These are phyloP conservation scores for Drosophila saltans DNA, from an alignment of 1,140 invertebrate species.

Conservation along the genomic window DNA sequence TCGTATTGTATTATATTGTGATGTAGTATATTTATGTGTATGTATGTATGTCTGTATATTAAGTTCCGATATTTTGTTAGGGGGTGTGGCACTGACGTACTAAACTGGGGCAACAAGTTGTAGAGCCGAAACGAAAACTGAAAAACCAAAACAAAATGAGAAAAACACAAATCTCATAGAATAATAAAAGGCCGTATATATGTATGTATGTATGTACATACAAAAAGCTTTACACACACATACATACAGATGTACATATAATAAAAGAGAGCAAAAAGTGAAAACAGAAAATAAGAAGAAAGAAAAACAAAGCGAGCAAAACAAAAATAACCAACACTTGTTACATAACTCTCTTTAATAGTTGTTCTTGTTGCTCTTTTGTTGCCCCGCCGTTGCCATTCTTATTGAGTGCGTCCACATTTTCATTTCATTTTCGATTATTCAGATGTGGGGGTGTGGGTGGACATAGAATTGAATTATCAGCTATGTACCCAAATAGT, in stretches of 20 bases:
- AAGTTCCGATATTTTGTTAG: slow-evolving; percentile 6
- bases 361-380: slow-evolving; percentile 20
- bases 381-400: slow-evolving; percentile 7
- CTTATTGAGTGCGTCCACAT: background rate
- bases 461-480: slow-evolving; percentile 21
- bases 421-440: slow-evolving; percentile 33
- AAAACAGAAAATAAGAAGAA: slow-evolving; percentile 39
- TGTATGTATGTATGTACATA: background rate
- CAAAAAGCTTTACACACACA: background rate
- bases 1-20: background rate
- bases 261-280: slow-evolving; percentile 45
- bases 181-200: slow-evolving; percentile 32
- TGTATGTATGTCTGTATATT: background rate
- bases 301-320: slow-evolving; percentile 47
- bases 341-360: slow-evolving; percentile 67
- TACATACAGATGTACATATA: background rate
- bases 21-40: background rate
- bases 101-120: slow-evolving; percentile 42
- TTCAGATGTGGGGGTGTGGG: background rate
- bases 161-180: slow-evolving; percentile 50
- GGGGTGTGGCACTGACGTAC: slow-evolving; percentile 35
- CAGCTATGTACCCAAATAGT: slow-evolving; percentile 22
- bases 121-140: slow-evolving; percentile 19
- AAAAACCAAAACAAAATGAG: slow-evolving; percentile 26
- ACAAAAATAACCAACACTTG: slow-evolving; percentile 61